Conservation (phyloP, 2,797 vertebrate species). For the Squalus acanthias region DNA sequence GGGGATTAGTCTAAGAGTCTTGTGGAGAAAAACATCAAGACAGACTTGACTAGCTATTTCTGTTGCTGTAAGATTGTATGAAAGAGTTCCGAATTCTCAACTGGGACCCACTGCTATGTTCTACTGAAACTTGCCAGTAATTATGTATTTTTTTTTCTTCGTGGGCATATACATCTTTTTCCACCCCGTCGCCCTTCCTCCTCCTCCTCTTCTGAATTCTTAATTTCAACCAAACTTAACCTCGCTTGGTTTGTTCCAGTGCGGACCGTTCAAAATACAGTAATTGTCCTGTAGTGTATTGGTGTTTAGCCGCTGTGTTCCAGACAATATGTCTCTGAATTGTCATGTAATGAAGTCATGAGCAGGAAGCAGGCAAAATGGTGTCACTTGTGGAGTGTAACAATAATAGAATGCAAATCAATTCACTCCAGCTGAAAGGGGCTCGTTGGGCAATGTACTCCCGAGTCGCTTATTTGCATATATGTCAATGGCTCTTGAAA, state of each 20-base stretch:
- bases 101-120: neutral
- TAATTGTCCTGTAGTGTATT: neutral
- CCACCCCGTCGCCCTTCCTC: neutral
- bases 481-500: neutral
- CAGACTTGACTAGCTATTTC: neutral
- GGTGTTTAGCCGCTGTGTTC: neutral
- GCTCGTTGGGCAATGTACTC: neutral
- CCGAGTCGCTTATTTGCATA: neutral
- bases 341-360: neutral
- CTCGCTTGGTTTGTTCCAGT: neutral
- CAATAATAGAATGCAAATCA: neutral
- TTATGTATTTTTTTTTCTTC: neutral
- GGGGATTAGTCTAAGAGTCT: neutral
- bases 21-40: neutral
- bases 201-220: neutral
- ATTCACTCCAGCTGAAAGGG: neutral
- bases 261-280: neutral
- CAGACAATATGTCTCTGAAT: neutral
- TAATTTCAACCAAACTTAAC: neutral
- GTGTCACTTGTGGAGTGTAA: neutral
- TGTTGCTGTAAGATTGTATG: neutral
- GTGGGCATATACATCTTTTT: neutral
- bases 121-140: neutral
- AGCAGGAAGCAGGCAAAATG: neutral
- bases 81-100: neutral